A percentile compares a stretch with the other conserved stretches of the same genome.
Conservation (phyloP, 2,113 vertebrate species). For the human region DNA sequence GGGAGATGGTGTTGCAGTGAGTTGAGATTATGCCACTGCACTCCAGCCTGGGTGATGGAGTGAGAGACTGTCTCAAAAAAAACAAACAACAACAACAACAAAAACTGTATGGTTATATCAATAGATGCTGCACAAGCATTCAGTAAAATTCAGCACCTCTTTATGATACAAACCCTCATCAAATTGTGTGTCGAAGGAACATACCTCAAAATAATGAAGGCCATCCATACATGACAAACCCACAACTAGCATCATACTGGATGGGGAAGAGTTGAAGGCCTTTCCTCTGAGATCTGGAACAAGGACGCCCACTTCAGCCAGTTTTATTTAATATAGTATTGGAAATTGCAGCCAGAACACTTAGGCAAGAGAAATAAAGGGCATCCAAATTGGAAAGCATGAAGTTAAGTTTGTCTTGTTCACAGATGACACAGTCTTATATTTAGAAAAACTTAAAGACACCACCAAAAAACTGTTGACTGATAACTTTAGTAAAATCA, state of each 20-base stretch:
- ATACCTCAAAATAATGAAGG: background rate
- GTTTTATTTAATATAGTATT: background rate
- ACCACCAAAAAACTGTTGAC: background rate
- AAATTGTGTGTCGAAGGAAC: background rate
- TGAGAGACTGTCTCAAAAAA: no score
- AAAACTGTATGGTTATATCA: no score
- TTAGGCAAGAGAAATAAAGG: background rate
- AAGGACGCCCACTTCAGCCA: background rate
- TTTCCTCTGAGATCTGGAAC: background rate
- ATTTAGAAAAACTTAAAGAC: background rate
- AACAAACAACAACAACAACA: no score
- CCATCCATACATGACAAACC: background rate
- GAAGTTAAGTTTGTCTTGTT: background rate
- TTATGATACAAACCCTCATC: background rate
- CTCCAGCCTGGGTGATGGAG: no score
- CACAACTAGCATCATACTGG: background rate
- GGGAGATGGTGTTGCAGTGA: no score
- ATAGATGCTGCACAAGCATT: no score
- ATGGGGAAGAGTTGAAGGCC: background rate
- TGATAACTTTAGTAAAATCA: background rate
- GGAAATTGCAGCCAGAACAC: background rate
- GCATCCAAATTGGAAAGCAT: background rate
- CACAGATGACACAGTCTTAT: background rate
- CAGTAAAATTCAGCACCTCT: background rate
- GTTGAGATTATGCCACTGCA: no score